These are phyloP conservation scores for Cassiopea andromeda DNA, from an alignment of 30 jellyfish, hydroid and myxozoan species.

Conservation along the genomic window DNA sequence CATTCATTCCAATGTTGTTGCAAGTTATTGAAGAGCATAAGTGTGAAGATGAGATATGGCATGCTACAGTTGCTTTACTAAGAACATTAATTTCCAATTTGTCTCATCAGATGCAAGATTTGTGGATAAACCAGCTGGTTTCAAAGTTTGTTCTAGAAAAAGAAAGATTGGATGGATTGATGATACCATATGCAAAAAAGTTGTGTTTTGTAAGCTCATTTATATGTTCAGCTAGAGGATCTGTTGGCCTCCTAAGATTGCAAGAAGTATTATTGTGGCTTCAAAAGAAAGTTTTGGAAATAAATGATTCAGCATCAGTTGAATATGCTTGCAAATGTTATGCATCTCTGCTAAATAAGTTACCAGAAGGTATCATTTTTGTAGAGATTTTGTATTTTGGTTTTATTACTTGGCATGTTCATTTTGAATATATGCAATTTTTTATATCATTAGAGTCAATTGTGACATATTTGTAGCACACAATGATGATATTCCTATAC, in stretches of 20 bases:
- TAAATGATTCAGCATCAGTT: background rate
- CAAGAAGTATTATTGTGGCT: constrained; percentile 25
- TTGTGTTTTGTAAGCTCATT: constrained; percentile 18
- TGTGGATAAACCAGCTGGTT: background rate
- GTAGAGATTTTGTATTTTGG: background rate
- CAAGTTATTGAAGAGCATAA: background rate
- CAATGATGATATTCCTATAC: too few species aligned
- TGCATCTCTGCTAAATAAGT: constrained; percentile 57
- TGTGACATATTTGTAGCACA: too few species aligned
- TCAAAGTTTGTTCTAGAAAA: background rate
- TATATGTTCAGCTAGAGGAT: constrained; percentile 27
- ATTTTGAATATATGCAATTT: background rate
- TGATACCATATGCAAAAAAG: background rate
- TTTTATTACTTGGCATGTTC: background rate
- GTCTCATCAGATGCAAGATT: constrained; percentile 11
- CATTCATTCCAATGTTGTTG: background rate
- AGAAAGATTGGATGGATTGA: background rate
- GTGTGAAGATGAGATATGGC: constrained; percentile 4
- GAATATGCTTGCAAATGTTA: constrained; percentile 34
- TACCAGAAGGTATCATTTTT: constrained; percentile 39
- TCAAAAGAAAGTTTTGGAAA: background rate
- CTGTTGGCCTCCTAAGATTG: background rate
- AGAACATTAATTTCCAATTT: constrained; percentile 16
- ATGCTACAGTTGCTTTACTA: background rate
- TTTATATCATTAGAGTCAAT: too few species aligned